A percentile compares a stretch with the other conserved stretches of the same genome.
Conservation (phyloP, 2,797 vertebrate species). For the Notolepis coatsorum region DNA sequence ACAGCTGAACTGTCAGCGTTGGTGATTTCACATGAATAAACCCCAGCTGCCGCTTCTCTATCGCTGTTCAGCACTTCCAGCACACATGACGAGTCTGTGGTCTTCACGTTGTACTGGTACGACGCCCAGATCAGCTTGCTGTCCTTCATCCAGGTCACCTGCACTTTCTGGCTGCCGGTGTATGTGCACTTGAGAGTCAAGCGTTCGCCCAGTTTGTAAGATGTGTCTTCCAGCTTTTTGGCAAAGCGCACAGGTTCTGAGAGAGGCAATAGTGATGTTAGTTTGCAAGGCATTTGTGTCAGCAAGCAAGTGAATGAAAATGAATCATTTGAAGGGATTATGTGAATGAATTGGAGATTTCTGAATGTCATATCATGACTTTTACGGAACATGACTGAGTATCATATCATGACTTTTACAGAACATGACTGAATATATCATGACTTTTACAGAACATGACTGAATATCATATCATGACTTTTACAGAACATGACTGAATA, state of each 20-base stretch:
- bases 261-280: conserved; percentile 8
- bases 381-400: no score
- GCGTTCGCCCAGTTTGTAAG: conserved; percentile 82
- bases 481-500: no score
- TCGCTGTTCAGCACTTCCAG: conserved; percentile 82
- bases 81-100: conserved; percentile 81
- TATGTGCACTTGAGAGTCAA: conserved; percentile 85
- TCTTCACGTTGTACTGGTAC: conserved; percentile 87
- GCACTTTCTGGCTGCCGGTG: conserved; percentile 83
- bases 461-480: no score
- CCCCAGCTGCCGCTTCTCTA: conserved; percentile 82
- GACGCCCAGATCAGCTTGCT: conserved; percentile 82
- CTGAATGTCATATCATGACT: no score
- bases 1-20: conserved; percentile 80
- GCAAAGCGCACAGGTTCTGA: conserved; percentile 78
- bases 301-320: no score
- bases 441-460: no score
- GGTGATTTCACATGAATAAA: conserved; percentile 89
- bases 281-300: no score
- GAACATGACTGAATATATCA: no score
- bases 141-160: conserved; percentile 90
- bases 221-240: conserved; percentile 86
- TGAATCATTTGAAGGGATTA: no score
- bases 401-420: no score
- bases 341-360: no score